Evolutionary conservation across 2,113 vertebrate genomes (phyloP).

Genomic region (Colistium nudipinnis): DNA sequence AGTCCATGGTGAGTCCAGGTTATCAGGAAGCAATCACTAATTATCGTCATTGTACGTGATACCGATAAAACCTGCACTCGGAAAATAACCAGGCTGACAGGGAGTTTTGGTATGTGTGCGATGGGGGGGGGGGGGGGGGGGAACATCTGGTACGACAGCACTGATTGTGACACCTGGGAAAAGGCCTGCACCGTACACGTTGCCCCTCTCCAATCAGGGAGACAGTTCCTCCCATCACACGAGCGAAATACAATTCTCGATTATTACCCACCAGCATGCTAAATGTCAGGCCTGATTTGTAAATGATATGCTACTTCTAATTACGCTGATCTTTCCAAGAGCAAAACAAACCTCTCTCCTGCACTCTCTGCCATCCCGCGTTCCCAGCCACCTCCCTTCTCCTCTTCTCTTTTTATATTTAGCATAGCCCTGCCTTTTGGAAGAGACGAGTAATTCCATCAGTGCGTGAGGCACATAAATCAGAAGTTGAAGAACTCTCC

Average conservation of each 20-base stretch:
- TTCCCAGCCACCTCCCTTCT: not conserved
- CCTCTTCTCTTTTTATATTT: not conserved
- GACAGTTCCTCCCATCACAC: constrained; percentile 55
- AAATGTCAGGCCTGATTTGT: constrained; percentile 78
- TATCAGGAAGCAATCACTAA: constrained; percentile 3
- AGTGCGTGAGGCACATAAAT: constrained; percentile 16
- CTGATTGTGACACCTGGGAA: constrained; percentile 63
- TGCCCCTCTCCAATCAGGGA: constrained; percentile 57
- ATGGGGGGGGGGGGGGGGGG: constrained; percentile 34
- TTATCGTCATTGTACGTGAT: constrained; percentile 13
- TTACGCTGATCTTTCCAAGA: constrained; percentile 73
- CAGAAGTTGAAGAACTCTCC: constrained; percentile 44
- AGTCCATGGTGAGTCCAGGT: not conserved
- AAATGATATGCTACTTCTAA: constrained; percentile 73
- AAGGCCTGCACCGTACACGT: constrained; percentile 26
- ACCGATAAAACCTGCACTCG: constrained; percentile 11
- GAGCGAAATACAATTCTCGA: constrained; percentile 59
- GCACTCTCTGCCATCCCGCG: not conserved
- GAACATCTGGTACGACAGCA: constrained; percentile 52
- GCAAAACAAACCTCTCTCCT: constrained; percentile 62
- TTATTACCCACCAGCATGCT: constrained; percentile 62
- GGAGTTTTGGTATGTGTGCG: constrained; percentile 1
- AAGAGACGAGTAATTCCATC: constrained; percentile 31
- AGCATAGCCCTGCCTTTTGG: constrained; percentile 14
- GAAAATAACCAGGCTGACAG: constrained; percentile 2